Evolutionary conservation across 2,113 vertebrate genomes (phyloP), one percentile per base, ranked within the genome.

Genomic region (Isurus oxyrinchus): DNA sequence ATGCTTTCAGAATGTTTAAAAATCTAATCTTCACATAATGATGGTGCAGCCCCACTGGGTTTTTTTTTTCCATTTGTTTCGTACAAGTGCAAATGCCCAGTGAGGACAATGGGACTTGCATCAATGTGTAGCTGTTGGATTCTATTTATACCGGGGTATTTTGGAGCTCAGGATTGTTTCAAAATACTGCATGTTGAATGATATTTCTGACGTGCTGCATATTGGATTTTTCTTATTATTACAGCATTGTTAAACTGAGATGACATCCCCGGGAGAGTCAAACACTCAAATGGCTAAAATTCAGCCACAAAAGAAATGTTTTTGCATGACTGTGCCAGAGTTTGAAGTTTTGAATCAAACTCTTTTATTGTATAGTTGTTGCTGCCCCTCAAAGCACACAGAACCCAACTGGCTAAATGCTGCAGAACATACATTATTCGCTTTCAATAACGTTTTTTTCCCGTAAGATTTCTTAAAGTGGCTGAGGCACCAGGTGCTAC

Each of bases 291-390:
- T 35, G 90, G 90, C 35, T 91, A 5, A 61, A 94, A 94, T 1
- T n/a, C 59, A 63, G 88, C n/a, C 88, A 93, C 55, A 59, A 93
- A 93, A 93, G 31, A 61, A 93, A 93, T 93, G n/a, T 63, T 63
- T 94, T 66, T 94, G 59, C 90, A 66, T 61, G 44, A 2, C n/a
- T 16, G 90, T 40, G 59, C 59, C 59, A 25, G 57, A 66, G 19
- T 10, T 21, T 94, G 35, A 94, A 63, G 90, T n/a, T 63, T 94
- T 2, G 35, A 94, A 40, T 25, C 35, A 94, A 94, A 94, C 90
- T 94, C 59, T 94, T 61, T 63, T 40, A 16, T 49, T 81, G 16
- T 1, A 6, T 0, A 4, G 40, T 44, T 84, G 40, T 49, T 44
- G 81, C 81, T 63, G 90, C 3, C 66, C 35, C 25, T 55, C 27